These are phyloP conservation scores for Candoia aspera DNA, from an alignment of 2,113 vertebrate species.

Conservation along the genomic window DNA sequence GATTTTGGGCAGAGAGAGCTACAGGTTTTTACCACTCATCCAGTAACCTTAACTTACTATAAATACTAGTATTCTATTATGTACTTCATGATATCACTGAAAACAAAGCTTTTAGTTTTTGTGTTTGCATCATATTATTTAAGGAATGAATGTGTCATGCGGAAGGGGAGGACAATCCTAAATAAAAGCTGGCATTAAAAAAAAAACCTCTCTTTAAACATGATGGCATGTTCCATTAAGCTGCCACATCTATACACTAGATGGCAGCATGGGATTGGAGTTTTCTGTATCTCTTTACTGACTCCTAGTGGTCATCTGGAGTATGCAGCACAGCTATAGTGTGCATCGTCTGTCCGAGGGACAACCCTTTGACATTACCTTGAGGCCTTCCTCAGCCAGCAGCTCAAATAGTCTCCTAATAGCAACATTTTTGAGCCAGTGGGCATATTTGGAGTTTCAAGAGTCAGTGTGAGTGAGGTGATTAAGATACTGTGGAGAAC, in stretches of 20 bases:
- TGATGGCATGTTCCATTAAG: neutral
- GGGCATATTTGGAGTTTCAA: neutral
- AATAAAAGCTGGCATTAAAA: neutral
- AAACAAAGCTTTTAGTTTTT: conserved; percentile 42
- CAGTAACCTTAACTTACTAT: conserved; percentile 27
- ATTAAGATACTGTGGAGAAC: neutral
- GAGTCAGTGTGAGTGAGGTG: neutral
- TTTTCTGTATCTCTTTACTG: neutral
- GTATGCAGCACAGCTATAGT: neutral
- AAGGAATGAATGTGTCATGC: conserved; percentile 37
- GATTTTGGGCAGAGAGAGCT: neutral
- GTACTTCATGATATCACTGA: conserved; percentile 43
- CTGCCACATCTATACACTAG: neutral
- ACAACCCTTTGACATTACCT: neutral
- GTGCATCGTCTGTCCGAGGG: neutral
- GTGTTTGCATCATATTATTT: conserved; percentile 32
- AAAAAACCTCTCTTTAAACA: neutral
- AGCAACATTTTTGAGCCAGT: neutral
- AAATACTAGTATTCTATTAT: conserved; percentile 50
- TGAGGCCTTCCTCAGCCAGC: neutral
- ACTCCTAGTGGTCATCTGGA: neutral
- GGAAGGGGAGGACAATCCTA: neutral
- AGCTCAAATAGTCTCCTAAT: neutral
- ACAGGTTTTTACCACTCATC: neutral
- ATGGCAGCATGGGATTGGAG: neutral